These are phyloP conservation scores for Rhabdophis nuchalis DNA, from an alignment of 2,797 vertebrate species.

Conservation along the genomic window DNA sequence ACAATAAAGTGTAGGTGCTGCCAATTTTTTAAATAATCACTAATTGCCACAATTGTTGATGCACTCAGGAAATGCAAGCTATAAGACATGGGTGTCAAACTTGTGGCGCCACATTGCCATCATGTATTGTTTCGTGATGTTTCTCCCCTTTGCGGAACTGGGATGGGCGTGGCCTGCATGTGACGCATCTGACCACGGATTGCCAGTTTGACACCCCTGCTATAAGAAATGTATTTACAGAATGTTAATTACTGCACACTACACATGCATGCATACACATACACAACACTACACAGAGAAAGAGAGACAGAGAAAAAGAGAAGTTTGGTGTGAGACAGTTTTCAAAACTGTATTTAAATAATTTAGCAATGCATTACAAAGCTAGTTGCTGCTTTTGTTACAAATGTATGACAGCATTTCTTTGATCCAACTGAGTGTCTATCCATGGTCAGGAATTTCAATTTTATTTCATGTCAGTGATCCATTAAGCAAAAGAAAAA, in stretches of 20 bases:
- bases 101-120: too few relatives aligned
- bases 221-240: not conserved
- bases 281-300: too few relatives aligned
- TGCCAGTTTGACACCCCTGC: too few relatives aligned
- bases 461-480: not conserved
- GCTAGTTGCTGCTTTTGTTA: not conserved
- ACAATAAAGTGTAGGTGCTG: not conserved
- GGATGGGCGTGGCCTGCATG: too few relatives aligned
- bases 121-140: too few relatives aligned
- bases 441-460: not conserved
- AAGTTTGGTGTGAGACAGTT: not conserved
- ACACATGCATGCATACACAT: not conserved
- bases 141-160: too few relatives aligned
- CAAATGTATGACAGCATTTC: not conserved
- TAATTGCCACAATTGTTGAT: slow-evolving; percentile 23
- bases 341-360: not conserved
- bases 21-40: not conserved
- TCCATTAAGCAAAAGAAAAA: not conserved
- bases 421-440: not conserved
- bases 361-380: not conserved
- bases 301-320: not conserved
- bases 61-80: slow-evolving; percentile 22
- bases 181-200: too few relatives aligned
- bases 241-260: not conserved
- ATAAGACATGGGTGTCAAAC: not conserved